Base-by-base conservation (phyloP, 2,888 invertebrate species). In the Ametastegia equiseti region DNA sequence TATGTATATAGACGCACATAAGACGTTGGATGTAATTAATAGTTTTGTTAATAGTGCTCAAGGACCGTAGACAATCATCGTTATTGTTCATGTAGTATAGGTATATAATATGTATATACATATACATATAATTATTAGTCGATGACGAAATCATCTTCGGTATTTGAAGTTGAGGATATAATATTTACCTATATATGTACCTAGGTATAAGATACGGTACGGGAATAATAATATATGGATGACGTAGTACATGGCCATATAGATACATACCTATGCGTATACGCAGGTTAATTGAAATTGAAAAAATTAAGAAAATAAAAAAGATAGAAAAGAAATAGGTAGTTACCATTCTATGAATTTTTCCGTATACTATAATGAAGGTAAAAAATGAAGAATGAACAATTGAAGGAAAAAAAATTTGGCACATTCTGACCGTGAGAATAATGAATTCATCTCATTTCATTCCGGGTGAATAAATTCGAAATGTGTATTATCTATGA, bases 81-180 rank as follows among this genome's bases (percentile, higher is more conserved):
- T 54, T 23, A 19, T 54, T 54, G 7, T 54, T n/a, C n/a, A n/a
- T 54, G 23, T 23, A 54, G 23, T 54, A 54, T 54, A 23, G n/a
- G n/a, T n/a, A n/a, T n/a, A n/a, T n/a, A n/a, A n/a, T n/a, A n/a
- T n/a, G n/a, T n/a, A n/a, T n/a, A n/a, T n/a, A n/a, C n/a, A n/a
- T n/a, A n/a, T n/a, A n/a, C n/a, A n/a, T n/a, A n/a, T n/a, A n/a
- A n/a, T n/a, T n/a, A n/a, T n/a, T n/a, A n/a, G 23, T 19, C 54
- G 54, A 54, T 54, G 54, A 54, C 54, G 54, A 54, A 19, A 54
- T 54, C 36, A 65, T 65, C n/a, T 63, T 63, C 36, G 33, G 5
- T n/a, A 36, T 36, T 65, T 15, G n/a, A 33, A 13, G 63, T 36
- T 36, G 33, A 0, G 7, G n/a, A n/a, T n/a, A n/a, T n/a, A n/a